Conservation (phyloP, 2,888 invertebrate genomes). For the Sthenelais limicola region DNA sequence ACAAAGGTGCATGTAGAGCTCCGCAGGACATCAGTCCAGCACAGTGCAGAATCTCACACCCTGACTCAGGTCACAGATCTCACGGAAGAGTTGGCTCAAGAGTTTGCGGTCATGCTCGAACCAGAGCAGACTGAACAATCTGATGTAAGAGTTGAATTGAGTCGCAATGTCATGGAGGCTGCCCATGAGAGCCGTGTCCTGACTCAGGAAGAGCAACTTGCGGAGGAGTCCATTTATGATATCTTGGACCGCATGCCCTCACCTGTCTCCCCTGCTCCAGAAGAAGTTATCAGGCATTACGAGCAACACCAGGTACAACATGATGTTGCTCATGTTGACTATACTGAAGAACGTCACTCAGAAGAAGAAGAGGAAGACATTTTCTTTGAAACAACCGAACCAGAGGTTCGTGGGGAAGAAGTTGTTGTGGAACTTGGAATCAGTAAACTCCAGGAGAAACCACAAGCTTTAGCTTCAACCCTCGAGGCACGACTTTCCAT, state of each 20-base stretch:
- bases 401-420: conserved; percentile 43
- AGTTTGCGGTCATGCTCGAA: background rate
- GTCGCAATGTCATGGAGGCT: conserved; percentile 37
- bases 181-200: conserved; percentile 42
- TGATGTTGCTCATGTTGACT: conserved; percentile 34
- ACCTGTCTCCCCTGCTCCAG: conserved; percentile 48
- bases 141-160: conserved; percentile 42
- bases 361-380: conserved; percentile 53
- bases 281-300: conserved; percentile 42
- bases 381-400: conserved; percentile 51
- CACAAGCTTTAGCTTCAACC: conserved; percentile 33
- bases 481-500: conserved; percentile 44
- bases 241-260: conserved; percentile 48
- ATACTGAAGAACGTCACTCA: conserved; percentile 45
- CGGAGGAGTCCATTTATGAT: conserved; percentile 53
- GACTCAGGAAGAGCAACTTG: conserved; percentile 45
- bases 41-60: background rate
- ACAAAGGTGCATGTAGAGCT: conserved; percentile 19
- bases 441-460: conserved; percentile 33
- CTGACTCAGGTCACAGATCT: conserved; percentile 33
- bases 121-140: background rate
- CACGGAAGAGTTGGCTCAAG: conserved; percentile 29
- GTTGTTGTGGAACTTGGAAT: conserved; percentile 41
- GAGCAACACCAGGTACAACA: conserved; percentile 37
- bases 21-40: conserved; percentile 15